Evolutionary conservation across 2,797 vertebrate species (phyloP).

Genomic region (Enteromius mattozi): DNA sequence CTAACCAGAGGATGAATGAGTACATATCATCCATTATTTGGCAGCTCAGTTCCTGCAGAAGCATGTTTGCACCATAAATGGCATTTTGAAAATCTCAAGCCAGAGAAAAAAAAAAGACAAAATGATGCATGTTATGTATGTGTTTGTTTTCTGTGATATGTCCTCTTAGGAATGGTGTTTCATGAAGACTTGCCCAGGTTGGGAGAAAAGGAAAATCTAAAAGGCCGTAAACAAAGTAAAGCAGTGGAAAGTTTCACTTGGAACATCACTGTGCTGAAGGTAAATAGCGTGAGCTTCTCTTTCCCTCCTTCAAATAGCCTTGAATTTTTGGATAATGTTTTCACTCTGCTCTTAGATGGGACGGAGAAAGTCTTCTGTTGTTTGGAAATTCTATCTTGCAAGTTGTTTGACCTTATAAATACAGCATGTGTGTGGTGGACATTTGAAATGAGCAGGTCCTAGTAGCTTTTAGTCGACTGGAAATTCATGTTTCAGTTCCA

Average conservation of each 20-base stretch:
- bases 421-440: not conserved
- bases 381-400: constrained; percentile 21
- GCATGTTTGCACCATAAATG: constrained; percentile 2
- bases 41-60: not conserved
- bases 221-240: constrained; percentile 79
- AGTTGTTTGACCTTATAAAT: constrained; percentile 38
- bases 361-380: constrained; percentile 6
- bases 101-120: too few relatives aligned
- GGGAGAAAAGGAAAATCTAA: constrained; percentile 92
- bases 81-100: not conserved
- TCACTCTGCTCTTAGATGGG: not conserved
- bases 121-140: not conserved
- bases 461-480: not conserved
- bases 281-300: constrained; percentile 22
- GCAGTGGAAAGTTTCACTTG: constrained; percentile 81
- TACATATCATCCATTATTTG: constrained; percentile 18
- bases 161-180: constrained; percentile 89
- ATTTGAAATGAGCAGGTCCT: not conserved
- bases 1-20: not conserved
- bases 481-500: constrained; percentile 24
- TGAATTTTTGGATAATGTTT: constrained; percentile 10
- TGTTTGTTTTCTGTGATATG: not conserved
- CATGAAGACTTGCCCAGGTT: constrained; percentile 92
- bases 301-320: constrained; percentile 4
- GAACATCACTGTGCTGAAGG: constrained; percentile 83